Percentiles rank a stretch among this genome's conserved stretches.
These are phyloP conservation scores for Clinocottus analis DNA, from an alignment of 2,113 vertebrate genomes.

Conservation along the genomic window DNA sequence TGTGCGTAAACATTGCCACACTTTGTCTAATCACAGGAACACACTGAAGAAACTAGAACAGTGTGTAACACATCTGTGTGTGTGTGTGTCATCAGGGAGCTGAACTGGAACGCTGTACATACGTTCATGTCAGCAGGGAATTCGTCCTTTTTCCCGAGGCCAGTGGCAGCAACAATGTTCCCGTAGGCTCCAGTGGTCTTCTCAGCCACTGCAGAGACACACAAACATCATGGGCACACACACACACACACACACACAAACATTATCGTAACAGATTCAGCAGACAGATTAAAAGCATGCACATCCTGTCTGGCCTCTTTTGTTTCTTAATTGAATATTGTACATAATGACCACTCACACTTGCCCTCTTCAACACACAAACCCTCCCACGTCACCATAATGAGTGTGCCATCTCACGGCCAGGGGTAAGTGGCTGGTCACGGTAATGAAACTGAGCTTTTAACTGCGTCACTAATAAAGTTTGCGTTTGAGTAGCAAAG, in stretches of 20 bases:
- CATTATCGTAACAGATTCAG: conserved; percentile 17
- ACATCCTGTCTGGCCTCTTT: neutral
- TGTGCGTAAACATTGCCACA: neutral
- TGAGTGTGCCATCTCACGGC: neutral
- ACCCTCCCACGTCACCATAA: neutral
- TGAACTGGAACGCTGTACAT: conserved; percentile 52
- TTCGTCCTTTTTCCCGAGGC: conserved; percentile 96
- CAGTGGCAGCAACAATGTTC: conserved; percentile 95
- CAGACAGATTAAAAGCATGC: conserved; percentile 48
- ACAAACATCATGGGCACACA: conserved; percentile 34
- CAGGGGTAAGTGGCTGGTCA: neutral
- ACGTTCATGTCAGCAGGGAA: conserved; percentile 95
- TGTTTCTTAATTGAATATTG: conserved; percentile 27
- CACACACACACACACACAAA: conserved; percentile 27
- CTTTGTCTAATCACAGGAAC: neutral
- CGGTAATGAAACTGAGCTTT: neutral
- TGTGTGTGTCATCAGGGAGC: neutral
- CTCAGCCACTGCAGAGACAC: conserved; percentile 90
- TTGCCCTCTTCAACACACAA: neutral
- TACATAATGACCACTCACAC: conserved; percentile 15
- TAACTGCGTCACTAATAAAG: neutral
- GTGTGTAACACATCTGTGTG: neutral
- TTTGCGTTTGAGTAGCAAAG: neutral
- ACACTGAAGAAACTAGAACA: neutral
- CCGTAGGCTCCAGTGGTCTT: conserved; percentile 95